Base-by-base conservation (phyloP, 2,113 vertebrate species). In the Nymphicus hollandicus region DNA sequence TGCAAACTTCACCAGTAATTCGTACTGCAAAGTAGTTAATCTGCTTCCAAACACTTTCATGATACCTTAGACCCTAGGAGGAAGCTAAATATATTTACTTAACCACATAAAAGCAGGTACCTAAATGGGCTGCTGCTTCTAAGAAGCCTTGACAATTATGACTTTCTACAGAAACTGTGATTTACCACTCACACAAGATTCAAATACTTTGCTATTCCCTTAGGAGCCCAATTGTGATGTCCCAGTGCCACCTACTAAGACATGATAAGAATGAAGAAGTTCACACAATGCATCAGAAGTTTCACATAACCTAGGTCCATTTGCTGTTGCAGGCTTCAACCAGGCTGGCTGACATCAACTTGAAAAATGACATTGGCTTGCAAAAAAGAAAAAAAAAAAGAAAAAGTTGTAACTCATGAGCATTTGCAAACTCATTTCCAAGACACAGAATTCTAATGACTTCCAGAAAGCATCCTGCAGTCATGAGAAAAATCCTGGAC, bases 401-500 rank as follows among this genome's bases (percentile, higher is more conserved):
- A 23, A 3, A 5, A 70, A 85, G 17, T 66, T 3, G 0, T 84
- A 81, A 89, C 12, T 92, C 47, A 76, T 17, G 18, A 96, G 37
- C 41, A 72, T 91, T 88, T 93, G 37, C 31, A 87, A 95, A 81
- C 13, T 79, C 15, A 79, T 76, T 92, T 93, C 73, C 65, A 93
- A 91, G 70, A 91, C 49, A 63, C 20, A 81, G 52, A 68, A 84
- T 74, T 92, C 73, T 92, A 95, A 89, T 86, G 70, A 81, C 74
- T 95, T 89, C 89, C 94, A 95, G 89, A 95, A 92, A 92, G 24
- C 46, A 89, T 58, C 52, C 65, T 78, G 35, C 13, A 84, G 83
- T 55, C 93, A 76, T 72, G 76, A 95, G 81, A 95, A 95, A 96
- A 91, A 79, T 91, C 89, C 84, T 96, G 86, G 89, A 93, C 92